Evolutionary conservation across 2,888 invertebrate genomes (phyloP).

Genomic region (Caenorhabditis plicata): DNA sequence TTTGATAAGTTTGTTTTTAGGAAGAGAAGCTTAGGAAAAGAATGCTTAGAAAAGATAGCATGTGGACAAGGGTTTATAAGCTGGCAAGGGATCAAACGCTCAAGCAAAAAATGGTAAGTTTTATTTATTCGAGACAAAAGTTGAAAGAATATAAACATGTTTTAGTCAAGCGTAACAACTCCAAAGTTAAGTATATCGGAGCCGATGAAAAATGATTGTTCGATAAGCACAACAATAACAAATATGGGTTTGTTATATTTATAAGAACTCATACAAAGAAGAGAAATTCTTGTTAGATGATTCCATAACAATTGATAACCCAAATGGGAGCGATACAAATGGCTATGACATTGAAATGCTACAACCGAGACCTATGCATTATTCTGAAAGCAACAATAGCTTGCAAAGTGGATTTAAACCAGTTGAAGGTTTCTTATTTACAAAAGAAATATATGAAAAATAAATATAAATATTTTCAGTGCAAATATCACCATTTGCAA

Average conservation of each 20-base stretch:
- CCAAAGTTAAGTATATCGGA: not conserved
- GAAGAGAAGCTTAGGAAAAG: slow-evolving; percentile 23
- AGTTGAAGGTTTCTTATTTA: slow-evolving; percentile 2
- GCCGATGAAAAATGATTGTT: slow-evolving; percentile 6
- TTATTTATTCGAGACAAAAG: not conserved
- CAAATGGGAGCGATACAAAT: too few species aligned
- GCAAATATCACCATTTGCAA: slow-evolving; percentile 22
- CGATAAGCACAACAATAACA: slow-evolving; percentile 6
- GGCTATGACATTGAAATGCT: slow-evolving; percentile 15
- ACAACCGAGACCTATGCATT: slow-evolving; percentile 6
- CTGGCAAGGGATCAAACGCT: slow-evolving; percentile 16
- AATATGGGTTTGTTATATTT: slow-evolving; percentile 11
- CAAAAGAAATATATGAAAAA: not conserved
- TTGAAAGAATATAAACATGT: not conserved
- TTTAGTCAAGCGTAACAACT: not conserved
- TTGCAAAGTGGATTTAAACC: slow-evolving; percentile 17
- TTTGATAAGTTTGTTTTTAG: too few species aligned
- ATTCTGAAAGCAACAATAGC: slow-evolving; percentile 12
- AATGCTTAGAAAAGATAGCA: slow-evolving; percentile 27
- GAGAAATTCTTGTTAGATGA: slow-evolving; percentile 12
- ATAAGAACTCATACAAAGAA: not conserved
- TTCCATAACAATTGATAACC: slow-evolving; percentile 12
- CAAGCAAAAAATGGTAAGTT: slow-evolving; percentile 3
- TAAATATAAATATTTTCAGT: slow-evolving; percentile 19
- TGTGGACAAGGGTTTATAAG: slow-evolving; percentile 40